Conservation (phyloP, 1,140 invertebrate genomes). For the Lepeophtheirus salmonis region DNA sequence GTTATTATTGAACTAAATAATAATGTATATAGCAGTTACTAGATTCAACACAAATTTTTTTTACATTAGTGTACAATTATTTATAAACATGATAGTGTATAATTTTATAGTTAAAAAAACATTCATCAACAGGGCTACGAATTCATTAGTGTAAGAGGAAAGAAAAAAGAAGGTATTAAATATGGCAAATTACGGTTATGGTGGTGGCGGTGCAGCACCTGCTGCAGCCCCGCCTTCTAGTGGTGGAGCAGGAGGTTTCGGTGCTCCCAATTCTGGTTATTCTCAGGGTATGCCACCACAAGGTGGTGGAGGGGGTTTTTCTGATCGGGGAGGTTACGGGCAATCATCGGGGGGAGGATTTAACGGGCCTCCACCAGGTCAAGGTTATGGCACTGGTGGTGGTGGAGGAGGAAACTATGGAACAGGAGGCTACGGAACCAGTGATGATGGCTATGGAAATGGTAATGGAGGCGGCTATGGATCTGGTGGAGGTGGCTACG, state of each 20-base stretch:
- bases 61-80: no score
- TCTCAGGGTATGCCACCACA: constrained; percentile 7
- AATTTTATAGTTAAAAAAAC: no score
- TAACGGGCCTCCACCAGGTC: constrained; percentile 13
- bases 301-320: constrained; percentile 3
- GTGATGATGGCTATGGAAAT: neutral
- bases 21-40: no score
- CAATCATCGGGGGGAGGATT: constrained; percentile 5
- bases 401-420: constrained; percentile 15
- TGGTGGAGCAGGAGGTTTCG: constrained; percentile 20
- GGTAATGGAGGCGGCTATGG: constrained; percentile 3
- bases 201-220: constrained; percentile 4
- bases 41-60: no score
- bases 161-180: neutral
- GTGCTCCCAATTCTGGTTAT: constrained; percentile 12
- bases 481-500: neutral
- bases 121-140: no score
- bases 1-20: no score
- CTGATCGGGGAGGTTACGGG: constrained; percentile 5
- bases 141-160: no score
- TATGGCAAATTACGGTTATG: constrained; percentile 2
- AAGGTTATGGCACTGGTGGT: constrained; percentile 21
- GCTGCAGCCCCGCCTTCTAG: neutral
- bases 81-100: no score
- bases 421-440: constrained; percentile 11